Evolutionary conservation across 2,113 vertebrate species (phyloP).

Genomic region (Gallinago media): DNA sequence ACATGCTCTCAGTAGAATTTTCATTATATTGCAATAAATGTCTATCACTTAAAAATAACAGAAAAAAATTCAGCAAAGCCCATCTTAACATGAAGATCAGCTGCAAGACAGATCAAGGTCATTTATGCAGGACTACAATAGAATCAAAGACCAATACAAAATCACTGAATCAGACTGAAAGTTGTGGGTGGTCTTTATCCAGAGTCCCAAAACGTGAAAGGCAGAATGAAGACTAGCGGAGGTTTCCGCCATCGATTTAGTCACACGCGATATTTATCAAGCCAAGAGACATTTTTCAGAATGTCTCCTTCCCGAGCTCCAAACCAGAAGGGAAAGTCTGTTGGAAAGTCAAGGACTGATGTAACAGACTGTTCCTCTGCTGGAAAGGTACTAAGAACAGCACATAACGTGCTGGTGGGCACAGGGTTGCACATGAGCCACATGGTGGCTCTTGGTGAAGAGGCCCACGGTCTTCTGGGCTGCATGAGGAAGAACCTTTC

Average conservation of each 20-base stretch:
- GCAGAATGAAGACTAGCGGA: background rate
- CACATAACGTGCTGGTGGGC: background rate
- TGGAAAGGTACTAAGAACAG: background rate
- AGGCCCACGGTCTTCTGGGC: accelerated
- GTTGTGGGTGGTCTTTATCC: background rate
- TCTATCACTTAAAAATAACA: background rate
- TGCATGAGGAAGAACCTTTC: background rate
- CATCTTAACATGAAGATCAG: background rate
- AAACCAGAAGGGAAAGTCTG: background rate
- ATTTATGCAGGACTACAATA: background rate
- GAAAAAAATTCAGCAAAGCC: background rate
- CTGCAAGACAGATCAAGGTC: background rate
- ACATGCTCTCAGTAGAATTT: background rate
- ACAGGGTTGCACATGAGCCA: background rate
- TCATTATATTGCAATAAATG: background rate
- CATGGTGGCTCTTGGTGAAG: background rate
- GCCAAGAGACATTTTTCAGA: background rate
- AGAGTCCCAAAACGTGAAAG: background rate
- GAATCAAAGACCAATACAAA: background rate
- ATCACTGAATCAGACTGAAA: background rate
- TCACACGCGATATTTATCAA: background rate
- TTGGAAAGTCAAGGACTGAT: background rate
- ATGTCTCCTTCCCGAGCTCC: background rate
- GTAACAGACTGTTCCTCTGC: background rate
- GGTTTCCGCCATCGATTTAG: background rate